Base-by-base conservation (phyloP, 2,888 invertebrate genomes). In the Oxystoma pomonae region DNA sequence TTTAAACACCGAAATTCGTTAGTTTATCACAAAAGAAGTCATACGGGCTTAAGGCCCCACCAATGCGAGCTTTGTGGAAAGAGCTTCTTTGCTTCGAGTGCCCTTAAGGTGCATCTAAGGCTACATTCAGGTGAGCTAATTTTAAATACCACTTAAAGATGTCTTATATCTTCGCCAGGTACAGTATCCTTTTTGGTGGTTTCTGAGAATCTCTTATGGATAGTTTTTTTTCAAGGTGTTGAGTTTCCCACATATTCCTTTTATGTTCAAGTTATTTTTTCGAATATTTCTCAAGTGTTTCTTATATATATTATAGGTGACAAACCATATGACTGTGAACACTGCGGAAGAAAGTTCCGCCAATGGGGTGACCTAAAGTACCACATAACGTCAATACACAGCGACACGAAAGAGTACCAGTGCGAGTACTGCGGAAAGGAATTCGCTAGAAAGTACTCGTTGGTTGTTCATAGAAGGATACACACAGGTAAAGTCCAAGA, bases 281-380 rank as follows among this genome's bases (percentile, higher is more conserved):
- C 87, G 1, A 89, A 89, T 68, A 93, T 94, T 2, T 81, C 94
- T 5, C 93, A 91, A 83, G 91, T 91, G 1, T 94, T 94, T 78
- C 84, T 87, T 72, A 84, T 92, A 19, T 83, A 91, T 18, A 94
- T 94, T 80, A 90, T 90, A 55, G 92, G 90, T n/a, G 90, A 90
- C 72, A 90, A 91, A 68, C 94, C 94, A 0, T 93, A 90, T 80
- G 87, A 89, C 72, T 95, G 94, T 75, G 87, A 90, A 52, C 85
- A 85, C 68, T 94, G 94, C 76, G 90, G 89, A 1, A 85, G 88
- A 1, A 85, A 88, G 72, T 94, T 94, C 80, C 84, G 94, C 0
- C 94, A 94, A 77, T 92, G 92, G 91, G 92, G 93, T 63, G 94
- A 94, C 77, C 83, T 94, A 58, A 92, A 92, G 74, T 93, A 94